Evolutionary conservation across 2,797 vertebrate species (phyloP).

Genomic region (Chromis chromis): DNA sequence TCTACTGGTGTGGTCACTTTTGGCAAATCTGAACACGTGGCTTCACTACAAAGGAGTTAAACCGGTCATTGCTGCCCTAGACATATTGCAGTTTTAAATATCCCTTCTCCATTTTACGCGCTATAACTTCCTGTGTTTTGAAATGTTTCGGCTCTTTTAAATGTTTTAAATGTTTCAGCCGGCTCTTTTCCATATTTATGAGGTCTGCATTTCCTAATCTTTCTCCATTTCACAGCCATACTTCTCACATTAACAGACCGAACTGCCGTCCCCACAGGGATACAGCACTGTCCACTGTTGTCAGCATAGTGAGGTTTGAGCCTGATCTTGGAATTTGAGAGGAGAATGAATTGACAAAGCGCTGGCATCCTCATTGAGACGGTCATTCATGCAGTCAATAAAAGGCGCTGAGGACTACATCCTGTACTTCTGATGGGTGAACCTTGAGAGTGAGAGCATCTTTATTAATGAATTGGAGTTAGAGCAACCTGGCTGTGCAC

Average conservation of each 20-base stretch:
- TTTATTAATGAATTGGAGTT: conserved; percentile 23
- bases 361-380: conserved; percentile 17
- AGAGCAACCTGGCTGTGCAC: neutral
- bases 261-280: conserved; percentile 31
- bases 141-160: neutral
- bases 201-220: conserved; percentile 50
- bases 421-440: conserved; percentile 11
- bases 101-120: too few relatives aligned
- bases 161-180: neutral
- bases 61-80: neutral
- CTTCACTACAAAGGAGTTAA: neutral
- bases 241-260: conserved; percentile 29
- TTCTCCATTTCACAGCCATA: conserved; percentile 49
- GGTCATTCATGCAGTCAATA: conserved; percentile 1
- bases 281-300: conserved; percentile 49
- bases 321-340: conserved; percentile 33
- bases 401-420: neutral
- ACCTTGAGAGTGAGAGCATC: conserved; percentile 10
- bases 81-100: neutral
- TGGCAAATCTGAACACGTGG: too few relatives aligned
- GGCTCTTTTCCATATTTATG: conserved; percentile 58
- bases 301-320: conserved; percentile 42
- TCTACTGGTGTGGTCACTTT: too few relatives aligned
- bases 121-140: neutral
- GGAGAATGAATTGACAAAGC: conserved; percentile 58